Evolutionary conservation across 2,797 vertebrate genomes (phyloP), one percentile per base, ranked within the genome.

Genomic region (Rhyacichthys aspro): DNA sequence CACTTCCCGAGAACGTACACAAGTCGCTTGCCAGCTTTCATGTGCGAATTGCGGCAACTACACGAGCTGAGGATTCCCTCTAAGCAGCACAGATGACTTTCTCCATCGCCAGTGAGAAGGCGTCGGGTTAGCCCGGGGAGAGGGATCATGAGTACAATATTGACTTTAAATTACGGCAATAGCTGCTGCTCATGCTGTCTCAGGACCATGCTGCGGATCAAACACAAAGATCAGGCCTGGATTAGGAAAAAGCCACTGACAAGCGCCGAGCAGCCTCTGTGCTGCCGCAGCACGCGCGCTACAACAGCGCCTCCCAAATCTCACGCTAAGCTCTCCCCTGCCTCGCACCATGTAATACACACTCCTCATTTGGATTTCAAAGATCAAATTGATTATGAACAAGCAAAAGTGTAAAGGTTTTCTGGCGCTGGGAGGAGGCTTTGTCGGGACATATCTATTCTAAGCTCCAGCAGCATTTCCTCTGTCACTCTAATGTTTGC

Each of bases 211-310:
- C 84, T 83, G 86, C 48, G 88, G 90, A 92, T 93, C 92, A 94
- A 93, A 93, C 90, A 84, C 79, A 79, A 87, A 93, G 93, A 94
- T 93, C 91, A 94, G 88, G 80, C 84, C 77, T 14, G 91, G 91
- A 93, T 94, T 93, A 93, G 75, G 76, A 79, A 79, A 91, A 93
- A 94, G 90, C 91, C 88, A 87, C 90, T 88, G 89, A 91, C 90
- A 91, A 88, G 90, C 81, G 48, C 80, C 49, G 43, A 74, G 84
- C 76, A 36, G 74, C 74, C 57, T 74, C 75, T 78, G 69, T 72
- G 85, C 87, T 74, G 81, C 61, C 9, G 70, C 72, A 78, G 59
- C 75, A 79, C 73, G 60, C 41, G 43, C 69, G 45, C 83, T 61
- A 68, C 32, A 67, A 57, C 68, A 63, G 59, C 68, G 62, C 73